A percentile compares a stretch with the other conserved stretches of the same genome.
Evolutionary conservation across 2,113 vertebrate genomes (phyloP).

Genomic region (Beaufortia kweichowensis): DNA sequence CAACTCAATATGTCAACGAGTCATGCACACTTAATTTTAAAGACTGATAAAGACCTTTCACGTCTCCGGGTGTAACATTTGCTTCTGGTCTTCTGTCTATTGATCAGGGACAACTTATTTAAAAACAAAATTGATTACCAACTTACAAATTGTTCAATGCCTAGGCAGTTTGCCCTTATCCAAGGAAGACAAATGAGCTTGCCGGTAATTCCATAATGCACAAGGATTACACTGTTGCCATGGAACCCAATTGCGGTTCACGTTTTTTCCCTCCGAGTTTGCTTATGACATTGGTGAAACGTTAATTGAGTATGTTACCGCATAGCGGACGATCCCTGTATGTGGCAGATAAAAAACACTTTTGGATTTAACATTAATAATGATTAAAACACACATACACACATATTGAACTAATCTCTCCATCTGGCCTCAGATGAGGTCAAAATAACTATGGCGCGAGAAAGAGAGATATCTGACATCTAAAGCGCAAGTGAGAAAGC

Average conservation of each 20-base stretch:
- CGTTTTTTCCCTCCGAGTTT: neutral
- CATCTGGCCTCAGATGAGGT: neutral
- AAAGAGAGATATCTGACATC: neutral
- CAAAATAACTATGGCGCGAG: neutral
- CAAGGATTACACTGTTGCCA: slow-evolving; percentile 8
- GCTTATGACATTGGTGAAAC: neutral
- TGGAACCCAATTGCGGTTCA: neutral
- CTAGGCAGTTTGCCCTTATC: slow-evolving; percentile 12
- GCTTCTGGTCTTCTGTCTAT: slow-evolving; percentile 21
- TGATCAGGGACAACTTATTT: slow-evolving; percentile 9
- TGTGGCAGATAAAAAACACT: neutral
- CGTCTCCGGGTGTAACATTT: slow-evolving; percentile 18
- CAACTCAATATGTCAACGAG: neutral
- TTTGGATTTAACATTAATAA: no score
- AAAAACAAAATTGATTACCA: slow-evolving; percentile 20
- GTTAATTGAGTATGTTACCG: neutral
- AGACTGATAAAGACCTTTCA: neutral
- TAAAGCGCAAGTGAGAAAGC: neutral
- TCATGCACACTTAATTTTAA: neutral
- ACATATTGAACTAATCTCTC: neutral
- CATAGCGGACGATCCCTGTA: neutral
- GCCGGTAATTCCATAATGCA: neutral
- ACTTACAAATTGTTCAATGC: slow-evolving; percentile 16
- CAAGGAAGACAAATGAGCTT: slow-evolving; percentile 21
- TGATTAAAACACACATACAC: no score